Evolutionary conservation across 2,888 invertebrate genomes (phyloP).

Genomic region (Serrognathus titanus): DNA sequence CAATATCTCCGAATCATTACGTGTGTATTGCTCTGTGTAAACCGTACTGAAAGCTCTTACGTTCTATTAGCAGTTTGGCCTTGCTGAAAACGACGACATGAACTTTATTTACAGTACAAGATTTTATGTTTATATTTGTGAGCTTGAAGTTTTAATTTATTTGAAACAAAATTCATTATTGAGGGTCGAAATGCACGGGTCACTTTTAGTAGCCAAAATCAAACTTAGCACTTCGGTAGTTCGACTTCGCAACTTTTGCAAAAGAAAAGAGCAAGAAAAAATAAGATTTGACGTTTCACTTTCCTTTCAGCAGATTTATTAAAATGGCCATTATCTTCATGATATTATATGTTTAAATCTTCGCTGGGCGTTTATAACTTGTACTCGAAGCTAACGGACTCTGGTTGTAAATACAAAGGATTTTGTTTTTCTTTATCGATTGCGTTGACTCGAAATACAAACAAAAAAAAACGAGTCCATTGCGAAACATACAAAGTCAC

Average conservation of each 20-base stretch:
- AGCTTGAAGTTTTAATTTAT: too few species aligned
- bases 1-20: constrained; percentile 23
- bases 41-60: constrained; percentile 6
- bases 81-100: too few species aligned
- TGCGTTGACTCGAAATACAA: not conserved
- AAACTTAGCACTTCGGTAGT: too few species aligned
- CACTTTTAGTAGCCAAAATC: too few species aligned
- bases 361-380: not conserved
- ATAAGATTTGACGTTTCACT: too few species aligned
- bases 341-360: not conserved
- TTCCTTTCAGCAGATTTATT: not conserved
- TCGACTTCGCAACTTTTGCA: too few species aligned
- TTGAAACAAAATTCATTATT: too few species aligned
- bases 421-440: constrained; percentile 12
- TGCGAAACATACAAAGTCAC: constrained; percentile 6
- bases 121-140: too few species aligned
- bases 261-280: too few species aligned
- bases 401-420: constrained; percentile 5
- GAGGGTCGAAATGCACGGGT: too few species aligned
- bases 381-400: constrained; percentile 1
- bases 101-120: too few species aligned
- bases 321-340: not conserved
- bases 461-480: constrained; percentile 3
- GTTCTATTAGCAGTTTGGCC: constrained; percentile 4
- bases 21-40: constrained; percentile 10